phyloP scores from a whole-genome alignment of 2,888 invertebrate species.

The Epiblema foenella region DNA sequence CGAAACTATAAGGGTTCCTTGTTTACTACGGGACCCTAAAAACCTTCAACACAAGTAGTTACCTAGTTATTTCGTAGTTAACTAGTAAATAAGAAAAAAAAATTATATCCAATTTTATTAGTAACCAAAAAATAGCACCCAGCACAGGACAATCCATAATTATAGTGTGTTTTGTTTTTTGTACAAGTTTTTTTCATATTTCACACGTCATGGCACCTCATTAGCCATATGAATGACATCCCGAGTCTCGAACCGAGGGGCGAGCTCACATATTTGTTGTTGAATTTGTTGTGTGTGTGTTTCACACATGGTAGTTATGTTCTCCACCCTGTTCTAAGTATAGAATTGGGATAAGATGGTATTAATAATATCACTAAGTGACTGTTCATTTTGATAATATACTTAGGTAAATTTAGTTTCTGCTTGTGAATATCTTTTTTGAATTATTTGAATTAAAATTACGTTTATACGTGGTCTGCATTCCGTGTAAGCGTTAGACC shows the following conservation, averaged over 20 bases:
- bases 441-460: too few species aligned
- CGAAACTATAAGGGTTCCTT: too few species aligned
- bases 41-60: too few species aligned
- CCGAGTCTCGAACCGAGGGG: slow-evolving; percentile 1
- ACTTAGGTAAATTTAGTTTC: not conserved
- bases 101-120: not conserved
- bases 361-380: slow-evolving; percentile 8
- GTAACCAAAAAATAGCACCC: slow-evolving; percentile 1
- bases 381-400: slow-evolving; percentile 3
- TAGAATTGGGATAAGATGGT: slow-evolving; percentile 14
- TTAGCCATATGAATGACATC: slow-evolving; percentile 33
- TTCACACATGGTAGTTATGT: slow-evolving; percentile 21
- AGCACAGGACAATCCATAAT: slow-evolving; percentile 5
- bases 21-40: too few species aligned
- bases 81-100: not conserved
- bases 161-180: slow-evolving; percentile 33
- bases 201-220: slow-evolving; percentile 29
- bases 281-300: slow-evolving; percentile 40
- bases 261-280: slow-evolving; percentile 28
- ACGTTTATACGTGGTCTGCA: too few species aligned
- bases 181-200: slow-evolving; percentile 20
- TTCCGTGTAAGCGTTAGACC: too few species aligned
- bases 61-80: too few species aligned
- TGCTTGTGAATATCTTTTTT: not conserved
- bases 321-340: slow-evolving; percentile 20